Evolutionary conservation across 2,797 vertebrate genomes (phyloP), one percentile per base, ranked within the genome.

Genomic region (Darevskia nairensis): DNA sequence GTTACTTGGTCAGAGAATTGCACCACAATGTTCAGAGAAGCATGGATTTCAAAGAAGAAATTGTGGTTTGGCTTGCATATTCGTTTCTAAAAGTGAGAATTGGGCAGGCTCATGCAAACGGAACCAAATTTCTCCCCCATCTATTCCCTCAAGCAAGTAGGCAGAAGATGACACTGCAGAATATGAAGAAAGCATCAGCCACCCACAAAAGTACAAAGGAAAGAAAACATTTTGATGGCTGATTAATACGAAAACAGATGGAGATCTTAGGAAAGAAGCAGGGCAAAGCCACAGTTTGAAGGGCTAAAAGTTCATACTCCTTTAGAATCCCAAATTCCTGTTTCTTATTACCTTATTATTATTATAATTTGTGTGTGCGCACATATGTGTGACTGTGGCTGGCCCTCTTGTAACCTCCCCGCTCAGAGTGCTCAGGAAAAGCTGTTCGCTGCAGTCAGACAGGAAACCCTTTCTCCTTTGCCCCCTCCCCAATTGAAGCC

Each of bases 321-420:
- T 94, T 46, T 32, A 90, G 80, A 92, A 94, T 93, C 95, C 72
- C 27, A 89, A 91, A 81, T 95, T 94, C 84, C 91, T 95, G 92
- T 84, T 94, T 96, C 89, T 83, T 90, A 94, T 96, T 97, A 95
- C 39, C 68, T 89, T 91, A 95, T 92, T 94, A 91, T 95, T 95
- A 92, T 92, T 90, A 80, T 90, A 91, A 84, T 94, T 94, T 95
- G 91, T 92, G 17, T 64, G 61, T 23, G 61, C 6, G 61, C 21
- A 23, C 61, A 64, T 64, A 23, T 64, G 8, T 2, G 2, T 89
- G 87, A 94, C 83, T 96, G 50, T 92, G 88, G 91, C 82, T 88
- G 25, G 89, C 93, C 66, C 71, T 84, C 68, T 94, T 21, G 64
- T 92, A 94, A 96, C 89, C 91, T 94, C 87, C 55, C 85, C 80